These are phyloP conservation scores for Mirza zaza DNA, from an alignment of 2,113 vertebrate species.

Conservation along the genomic window DNA sequence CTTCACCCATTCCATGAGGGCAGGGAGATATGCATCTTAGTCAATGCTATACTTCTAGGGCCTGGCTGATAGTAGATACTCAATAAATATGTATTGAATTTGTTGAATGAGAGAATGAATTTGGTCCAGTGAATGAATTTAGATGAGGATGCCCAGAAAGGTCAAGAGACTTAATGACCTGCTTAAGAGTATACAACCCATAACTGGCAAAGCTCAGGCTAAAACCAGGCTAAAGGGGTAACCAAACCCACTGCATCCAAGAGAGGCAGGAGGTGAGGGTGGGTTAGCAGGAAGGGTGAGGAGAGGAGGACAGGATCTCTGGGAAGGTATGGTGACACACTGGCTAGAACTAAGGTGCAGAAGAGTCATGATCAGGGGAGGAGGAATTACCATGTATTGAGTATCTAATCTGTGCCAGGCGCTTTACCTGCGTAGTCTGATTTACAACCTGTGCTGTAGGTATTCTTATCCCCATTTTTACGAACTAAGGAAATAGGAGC, in stretches of 20 bases:
- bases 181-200: not conserved
- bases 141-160: not conserved
- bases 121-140: not conserved
- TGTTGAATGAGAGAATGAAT: conserved; percentile 29
- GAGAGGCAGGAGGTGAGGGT: not conserved
- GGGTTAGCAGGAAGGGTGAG: not conserved
- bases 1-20: not conserved
- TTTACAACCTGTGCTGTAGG: not conserved
- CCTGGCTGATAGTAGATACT: not conserved
- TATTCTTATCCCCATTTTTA: not conserved
- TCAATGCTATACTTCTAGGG: not conserved
- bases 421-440: not conserved
- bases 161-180: not conserved
- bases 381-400: not conserved
- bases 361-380: not conserved
- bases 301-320: not conserved
- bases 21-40: not conserved
- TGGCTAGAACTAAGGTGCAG: not conserved
- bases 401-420: not conserved
- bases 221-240: not conserved
- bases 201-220: not conserved
- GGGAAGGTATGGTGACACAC: not conserved
- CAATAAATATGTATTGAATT: conserved; percentile 9
- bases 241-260: not conserved
- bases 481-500: not conserved